Evolutionary conservation across 1,140 invertebrate genomes (phyloP).

Genomic region (Spodoptera frugiperda): DNA sequence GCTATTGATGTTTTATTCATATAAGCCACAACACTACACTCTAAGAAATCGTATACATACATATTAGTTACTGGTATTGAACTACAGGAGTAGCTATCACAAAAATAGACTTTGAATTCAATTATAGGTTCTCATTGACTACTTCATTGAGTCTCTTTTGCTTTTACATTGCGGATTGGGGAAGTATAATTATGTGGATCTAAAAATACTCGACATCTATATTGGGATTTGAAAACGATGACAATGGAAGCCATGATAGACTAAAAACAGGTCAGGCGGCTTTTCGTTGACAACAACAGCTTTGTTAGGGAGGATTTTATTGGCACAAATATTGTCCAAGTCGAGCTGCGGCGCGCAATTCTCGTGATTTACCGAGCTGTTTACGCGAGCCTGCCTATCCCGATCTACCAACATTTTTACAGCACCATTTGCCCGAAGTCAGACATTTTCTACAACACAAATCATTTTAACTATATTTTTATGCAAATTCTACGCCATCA

Average conservation of each 20-base stretch:
- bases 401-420: conserved; percentile 72
- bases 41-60: no score
- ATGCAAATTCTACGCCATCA: conserved; percentile 56
- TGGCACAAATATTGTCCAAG: conserved; percentile 83
- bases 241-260: conserved; percentile 66
- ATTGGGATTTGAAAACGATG: conserved; percentile 62
- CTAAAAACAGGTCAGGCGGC: conserved; percentile 77
- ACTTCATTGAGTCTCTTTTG: not conserved
- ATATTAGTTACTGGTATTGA: not conserved
- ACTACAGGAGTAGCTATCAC: no score
- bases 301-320: conserved; percentile 81
- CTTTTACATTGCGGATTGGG: not conserved
- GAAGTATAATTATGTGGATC: conserved; percentile 17
- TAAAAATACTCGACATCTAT: conserved; percentile 34
- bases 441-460: conserved; percentile 62
- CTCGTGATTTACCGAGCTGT: conserved; percentile 81
- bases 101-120: not conserved
- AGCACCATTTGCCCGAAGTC: conserved; percentile 62
- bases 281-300: conserved; percentile 80
- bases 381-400: conserved; percentile 73
- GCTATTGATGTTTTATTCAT: conserved; percentile 4
- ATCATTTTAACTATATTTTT: conserved; percentile 64
- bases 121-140: not conserved
- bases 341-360: conserved; percentile 71
- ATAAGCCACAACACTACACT: not conserved